Conservation (phyloP, 2,888 invertebrate genomes). For the Drymonia ruficornis region DNA sequence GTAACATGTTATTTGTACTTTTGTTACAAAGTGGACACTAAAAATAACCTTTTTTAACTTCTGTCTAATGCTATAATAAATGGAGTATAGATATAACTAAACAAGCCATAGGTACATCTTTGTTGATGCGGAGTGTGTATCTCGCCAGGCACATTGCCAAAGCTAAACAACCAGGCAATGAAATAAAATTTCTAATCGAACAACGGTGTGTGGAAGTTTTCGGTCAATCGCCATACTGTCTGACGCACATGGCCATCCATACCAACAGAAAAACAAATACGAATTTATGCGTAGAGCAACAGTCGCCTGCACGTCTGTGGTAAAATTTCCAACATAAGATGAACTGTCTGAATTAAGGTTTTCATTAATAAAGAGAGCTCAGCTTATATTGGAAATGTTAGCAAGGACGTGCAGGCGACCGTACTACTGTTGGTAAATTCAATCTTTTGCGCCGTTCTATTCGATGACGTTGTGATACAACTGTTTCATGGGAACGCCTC, state of each 20-base stretch:
- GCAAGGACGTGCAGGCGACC: too few species aligned
- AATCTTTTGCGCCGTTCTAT: not conserved
- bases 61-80: too few species aligned
- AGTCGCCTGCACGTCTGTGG: too few species aligned
- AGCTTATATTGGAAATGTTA: too few species aligned
- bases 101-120: conserved; percentile 22
- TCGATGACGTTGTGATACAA: not conserved
- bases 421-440: not conserved
- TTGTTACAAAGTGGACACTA: too few species aligned
- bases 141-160: conserved; percentile 59
- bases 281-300: conserved; percentile 2
- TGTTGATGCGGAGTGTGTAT: conserved; percentile 31
- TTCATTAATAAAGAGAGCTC: too few species aligned
- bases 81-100: conserved; percentile 3
- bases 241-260: conserved; percentile 43
- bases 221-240: conserved; percentile 37
- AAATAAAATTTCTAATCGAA: conserved; percentile 53
- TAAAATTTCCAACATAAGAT: too few species aligned
- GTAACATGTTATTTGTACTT: too few species aligned
- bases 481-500: not conserved
- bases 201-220: conserved; percentile 54
- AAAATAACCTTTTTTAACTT: too few species aligned
- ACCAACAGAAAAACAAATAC: conserved; percentile 14
- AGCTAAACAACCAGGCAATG: conserved; percentile 44
- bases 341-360: too few species aligned